Evolutionary conservation across 2,113 vertebrate genomes (phyloP).

Genomic region (Tachysurus vachellii): DNA sequence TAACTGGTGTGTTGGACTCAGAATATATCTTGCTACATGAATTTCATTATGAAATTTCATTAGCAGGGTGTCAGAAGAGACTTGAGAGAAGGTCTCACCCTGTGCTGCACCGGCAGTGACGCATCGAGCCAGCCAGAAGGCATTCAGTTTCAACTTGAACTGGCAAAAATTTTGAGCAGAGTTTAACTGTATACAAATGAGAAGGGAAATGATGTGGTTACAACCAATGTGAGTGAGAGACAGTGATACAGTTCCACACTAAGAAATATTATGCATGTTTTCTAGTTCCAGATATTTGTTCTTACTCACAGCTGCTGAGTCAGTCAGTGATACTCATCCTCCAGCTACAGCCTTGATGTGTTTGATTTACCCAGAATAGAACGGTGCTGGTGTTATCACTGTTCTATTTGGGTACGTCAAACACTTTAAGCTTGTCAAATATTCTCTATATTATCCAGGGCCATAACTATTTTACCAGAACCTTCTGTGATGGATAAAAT

Average conservation of each 20-base stretch:
- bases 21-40: not conserved
- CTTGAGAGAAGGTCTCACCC: not conserved
- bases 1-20: not conserved
- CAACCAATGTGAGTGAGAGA: not conserved
- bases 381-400: not conserved
- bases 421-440: not conserved
- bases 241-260: not conserved
- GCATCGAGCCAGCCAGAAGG: not conserved
- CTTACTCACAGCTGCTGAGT: slow-evolving; percentile 11
- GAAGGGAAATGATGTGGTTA: not conserved
- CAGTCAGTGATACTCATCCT: not conserved
- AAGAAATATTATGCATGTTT: not conserved
- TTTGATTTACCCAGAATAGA: slow-evolving; percentile 20
- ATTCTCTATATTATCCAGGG: not conserved
- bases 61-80: not conserved
- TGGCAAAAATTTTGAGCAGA: not conserved
- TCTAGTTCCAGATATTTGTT: not conserved
- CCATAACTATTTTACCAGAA: not conserved
- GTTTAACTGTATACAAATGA: slow-evolving; percentile 18
- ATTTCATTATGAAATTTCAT: not conserved
- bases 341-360: not conserved
- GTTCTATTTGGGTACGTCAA: slow-evolving; percentile 6
- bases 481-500: not conserved
- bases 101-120: not conserved
- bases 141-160: not conserved